Percentiles rank a stretch among this genome's conserved stretches.
phyloP scores from a whole-genome alignment of 2,797 vertebrate genomes.

The Esox lucius region DNA sequence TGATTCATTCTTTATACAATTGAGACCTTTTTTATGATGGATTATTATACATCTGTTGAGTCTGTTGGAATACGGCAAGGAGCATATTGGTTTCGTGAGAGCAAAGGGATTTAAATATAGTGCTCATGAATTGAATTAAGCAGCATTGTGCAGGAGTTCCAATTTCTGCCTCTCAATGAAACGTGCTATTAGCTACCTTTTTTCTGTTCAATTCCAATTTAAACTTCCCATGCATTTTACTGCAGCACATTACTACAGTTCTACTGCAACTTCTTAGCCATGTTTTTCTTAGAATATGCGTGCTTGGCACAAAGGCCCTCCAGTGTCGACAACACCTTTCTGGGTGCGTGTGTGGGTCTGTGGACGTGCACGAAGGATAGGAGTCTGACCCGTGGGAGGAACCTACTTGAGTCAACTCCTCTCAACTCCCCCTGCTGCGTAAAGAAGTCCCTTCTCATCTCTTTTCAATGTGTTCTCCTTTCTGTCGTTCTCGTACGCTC shows the following conservation, averaged over 20 bases:
- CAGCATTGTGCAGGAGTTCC: slow-evolving; percentile 5
- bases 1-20: slow-evolving; percentile 47
- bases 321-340: no score
- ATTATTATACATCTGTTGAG: slow-evolving; percentile 38
- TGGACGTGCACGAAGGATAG: slow-evolving; percentile 4
- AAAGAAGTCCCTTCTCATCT: slow-evolving; percentile 18
- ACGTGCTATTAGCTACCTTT: slow-evolving; percentile 4
- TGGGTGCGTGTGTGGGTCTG: slow-evolving; percentile 38
- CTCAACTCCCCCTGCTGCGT: slow-evolving; percentile 43
- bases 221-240: neutral
- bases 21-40: slow-evolving; percentile 33
- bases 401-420: slow-evolving; percentile 50
- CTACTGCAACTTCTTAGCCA: neutral
- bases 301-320: neutral
- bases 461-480: slow-evolving; percentile 26
- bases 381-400: slow-evolving; percentile 37
- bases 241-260: neutral
- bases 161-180: slow-evolving; percentile 6
- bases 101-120: slow-evolving; percentile 33
- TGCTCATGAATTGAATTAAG: slow-evolving; percentile 26
- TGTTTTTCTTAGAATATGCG: neutral
- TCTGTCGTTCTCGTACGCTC: slow-evolving; percentile 19
- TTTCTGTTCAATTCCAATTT: neutral
- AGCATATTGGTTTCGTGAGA: slow-evolving; percentile 30
- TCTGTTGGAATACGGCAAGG: slow-evolving; percentile 25